Base-by-base conservation (phyloP, 2,888 invertebrate species). In the Platypus cylindrus region DNA sequence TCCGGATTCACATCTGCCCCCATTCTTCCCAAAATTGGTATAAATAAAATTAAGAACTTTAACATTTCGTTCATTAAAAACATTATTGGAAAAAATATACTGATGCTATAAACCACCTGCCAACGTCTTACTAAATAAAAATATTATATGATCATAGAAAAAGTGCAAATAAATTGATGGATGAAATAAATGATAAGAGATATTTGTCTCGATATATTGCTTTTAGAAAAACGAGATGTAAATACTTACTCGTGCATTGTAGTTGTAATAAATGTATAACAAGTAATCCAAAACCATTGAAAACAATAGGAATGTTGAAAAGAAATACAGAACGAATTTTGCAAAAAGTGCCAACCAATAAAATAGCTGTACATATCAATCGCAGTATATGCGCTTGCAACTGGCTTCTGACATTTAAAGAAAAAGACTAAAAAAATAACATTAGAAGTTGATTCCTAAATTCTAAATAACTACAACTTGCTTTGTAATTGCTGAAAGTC, bases 1-100 rank as follows among this genome's bases (percentile, higher is more conserved):
- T 67, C 67, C 2, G 65, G 62, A 50, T 66, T 66, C 41, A 56
- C 59, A 17, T 54, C 48, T 3, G 59, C 58, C 13, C 66, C 66
- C 3, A 63, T 55, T 40, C 67, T 50, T 9, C 65, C 67, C 37
- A 60, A 54, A n/a, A 66, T 59, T 17, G 67, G 66, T 30, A 65
- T 44, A 40, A 56, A 53, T 13, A 52, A 45, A 9, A 52, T 39
- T 5, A 56, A 34, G 5, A 46, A 40, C 8, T 40, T 31, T 12
- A 50, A 27, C 3, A 42, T 28, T 33, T 47, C 41, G 34, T 54
- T 52, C 51, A 58, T 49, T 18, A 50, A 36, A 25, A 49, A 47
- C 11, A 52, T 34, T 15, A 53, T 48, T 1, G 56, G 54, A 9
- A 58, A 44, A 5, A 54, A 39, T 27, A 51, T 46, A 31, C 47